phyloP scores from a whole-genome alignment of 2,113 vertebrate genomes.

The Percopsis transmontana region DNA sequence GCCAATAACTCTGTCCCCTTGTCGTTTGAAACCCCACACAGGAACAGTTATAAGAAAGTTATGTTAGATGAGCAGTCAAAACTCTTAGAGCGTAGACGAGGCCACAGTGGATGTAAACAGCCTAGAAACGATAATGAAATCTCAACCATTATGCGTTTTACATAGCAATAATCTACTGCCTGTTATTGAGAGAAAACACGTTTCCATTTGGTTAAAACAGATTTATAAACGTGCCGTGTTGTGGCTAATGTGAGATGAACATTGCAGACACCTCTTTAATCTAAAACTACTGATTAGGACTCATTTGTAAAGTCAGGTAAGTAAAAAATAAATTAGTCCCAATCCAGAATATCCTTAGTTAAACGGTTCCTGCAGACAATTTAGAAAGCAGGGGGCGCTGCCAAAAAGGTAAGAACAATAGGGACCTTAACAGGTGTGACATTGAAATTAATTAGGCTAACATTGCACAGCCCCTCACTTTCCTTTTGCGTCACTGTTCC shows the following conservation, averaged over 20 bases:
- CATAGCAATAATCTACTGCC: background rate
- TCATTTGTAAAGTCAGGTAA: too few relatives aligned
- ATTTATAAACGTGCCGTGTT: background rate
- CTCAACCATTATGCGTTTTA: background rate
- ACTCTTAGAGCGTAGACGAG: constrained; percentile 38
- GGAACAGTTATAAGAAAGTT: constrained; percentile 39
- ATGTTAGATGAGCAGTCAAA: constrained; percentile 29
- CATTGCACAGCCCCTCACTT: too few relatives aligned
- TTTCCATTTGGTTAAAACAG: background rate
- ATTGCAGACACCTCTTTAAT: too few relatives aligned
- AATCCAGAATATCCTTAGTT: too few relatives aligned
- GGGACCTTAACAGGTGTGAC: too few relatives aligned
- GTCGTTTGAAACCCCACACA: constrained; percentile 20
- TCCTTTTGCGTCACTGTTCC: background rate
- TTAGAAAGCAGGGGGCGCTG: too few relatives aligned
- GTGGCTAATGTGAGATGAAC: too few relatives aligned
- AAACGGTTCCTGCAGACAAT: too few relatives aligned
- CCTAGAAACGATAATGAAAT: background rate
- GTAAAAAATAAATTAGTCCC: too few relatives aligned
- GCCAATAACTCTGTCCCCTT: constrained; percentile 24
- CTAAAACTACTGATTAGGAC: too few relatives aligned
- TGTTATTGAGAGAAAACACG: background rate
- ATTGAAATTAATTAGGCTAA: too few relatives aligned
- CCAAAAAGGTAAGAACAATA: too few relatives aligned
- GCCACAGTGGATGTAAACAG: constrained; percentile 27